Base-by-base conservation (phyloP, 2,113 vertebrate genomes). In the Hassar affinis region DNA sequence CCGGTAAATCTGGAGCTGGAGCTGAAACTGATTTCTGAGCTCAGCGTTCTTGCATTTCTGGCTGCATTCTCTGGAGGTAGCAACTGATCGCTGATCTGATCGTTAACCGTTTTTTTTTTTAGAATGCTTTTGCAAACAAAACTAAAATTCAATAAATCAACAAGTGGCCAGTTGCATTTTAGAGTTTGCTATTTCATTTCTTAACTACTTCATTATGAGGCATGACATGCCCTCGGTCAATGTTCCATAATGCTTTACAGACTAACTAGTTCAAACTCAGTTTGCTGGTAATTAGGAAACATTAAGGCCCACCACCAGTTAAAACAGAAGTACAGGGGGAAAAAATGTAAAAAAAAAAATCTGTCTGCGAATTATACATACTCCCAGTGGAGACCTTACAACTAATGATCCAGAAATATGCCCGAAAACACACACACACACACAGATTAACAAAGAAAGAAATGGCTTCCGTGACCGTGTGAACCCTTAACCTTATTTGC, bases 401-500 rank as follows among this genome's bases (percentile, higher is more conserved):
- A 77, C 84, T 85, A 88, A 90, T 89, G 86, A 82, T 51, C 49
- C 84, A 87, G 86, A 79, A 91, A 87, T 59, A 82, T 86, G 85
- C 79, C 79, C 47, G 54, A 80, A 38, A 56, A 80, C 66, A 54
- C 57, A 35, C 45, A 86, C 79, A 64, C 71, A 51, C 74, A 49
- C 78, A 42, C 68, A 84, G 33, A 82, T 64, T 81, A 86, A 84
- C 64, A 82, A 79, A 71, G 51, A 86, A 78, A 71, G 54, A 78
- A 80, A 86, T 57, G 30, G 78, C 71, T 18, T 86, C 86, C 84
- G 74, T 89, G 90, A 92, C 89, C 91, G 86, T 88, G 84, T 92
- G 89, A 92, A 94, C 91, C 90, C 84, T 62, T 85, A 91, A 90
- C 90, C 90, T 86, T 90, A 84, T 88, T 82, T 86, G 85, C 85